Conservation (phyloP, 2,113 vertebrate species). For the Myxocyprinus asiaticus region DNA sequence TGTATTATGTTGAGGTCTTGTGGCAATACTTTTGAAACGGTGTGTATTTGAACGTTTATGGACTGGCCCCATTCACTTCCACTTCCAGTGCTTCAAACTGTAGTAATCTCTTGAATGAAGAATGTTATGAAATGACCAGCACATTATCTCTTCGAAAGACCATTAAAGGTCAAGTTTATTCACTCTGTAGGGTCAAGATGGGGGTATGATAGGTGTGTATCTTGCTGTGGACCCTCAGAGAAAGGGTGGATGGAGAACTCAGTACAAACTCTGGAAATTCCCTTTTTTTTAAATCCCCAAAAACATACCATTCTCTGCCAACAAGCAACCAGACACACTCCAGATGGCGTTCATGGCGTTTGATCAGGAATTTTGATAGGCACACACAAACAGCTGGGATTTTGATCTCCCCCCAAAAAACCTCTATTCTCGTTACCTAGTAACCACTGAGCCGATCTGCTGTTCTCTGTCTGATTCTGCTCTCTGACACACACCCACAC, state of each 20-base stretch:
- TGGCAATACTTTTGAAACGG: no score
- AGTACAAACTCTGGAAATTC: conserved; percentile 18
- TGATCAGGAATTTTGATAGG: conserved; percentile 59
- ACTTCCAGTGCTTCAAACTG: no score
- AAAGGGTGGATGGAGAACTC: not conserved
- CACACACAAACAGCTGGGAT: conserved; percentile 64
- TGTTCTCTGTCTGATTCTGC: not conserved
- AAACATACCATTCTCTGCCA: not conserved
- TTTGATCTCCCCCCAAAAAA: not conserved
- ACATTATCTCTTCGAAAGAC: not conserved
- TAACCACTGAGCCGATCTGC: conserved; percentile 17
- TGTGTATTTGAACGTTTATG: no score
- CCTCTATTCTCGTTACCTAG: not conserved
- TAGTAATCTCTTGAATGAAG: not conserved
- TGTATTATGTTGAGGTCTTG: no score
- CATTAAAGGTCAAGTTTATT: no score
- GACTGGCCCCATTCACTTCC: no score
- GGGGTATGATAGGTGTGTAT: not conserved
- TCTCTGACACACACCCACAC: not conserved
- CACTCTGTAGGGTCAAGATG: not conserved
- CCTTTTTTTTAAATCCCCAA: not conserved
- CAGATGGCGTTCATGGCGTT: conserved; percentile 48
- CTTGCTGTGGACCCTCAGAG: no score
- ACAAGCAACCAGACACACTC: conserved; percentile 23
- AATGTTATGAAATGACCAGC: not conserved